Evolutionary conservation across 1,140 invertebrate species (phyloP), one percentile per base, ranked within the genome.

Genomic region (Bilobella aurantiaca): DNA sequence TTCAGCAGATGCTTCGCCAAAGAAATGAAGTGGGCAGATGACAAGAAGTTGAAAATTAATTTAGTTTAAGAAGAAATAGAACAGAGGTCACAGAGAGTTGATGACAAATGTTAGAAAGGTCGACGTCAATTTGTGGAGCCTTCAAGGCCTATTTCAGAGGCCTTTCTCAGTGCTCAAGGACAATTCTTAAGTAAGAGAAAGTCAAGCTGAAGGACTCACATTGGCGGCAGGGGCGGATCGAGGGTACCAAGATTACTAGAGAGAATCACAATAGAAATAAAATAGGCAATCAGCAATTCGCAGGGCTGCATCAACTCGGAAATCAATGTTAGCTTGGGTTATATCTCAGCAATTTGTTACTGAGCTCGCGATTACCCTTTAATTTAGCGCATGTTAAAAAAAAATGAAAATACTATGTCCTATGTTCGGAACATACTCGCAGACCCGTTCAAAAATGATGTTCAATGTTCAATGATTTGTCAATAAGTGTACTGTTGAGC

Each of bases 41-140:
- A n/a, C n/a, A n/a, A n/a, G n/a, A n/a, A n/a, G n/a, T n/a, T n/a
- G n/a, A n/a, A n/a, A n/a, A n/a, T n/a, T n/a, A n/a, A n/a, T n/a
- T n/a, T n/a, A n/a, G n/a, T n/a, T n/a, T n/a, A n/a, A n/a, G n/a
- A n/a, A n/a, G n/a, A n/a, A n/a, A n/a, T n/a, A n/a, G n/a, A n/a
- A n/a, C n/a, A n/a, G n/a, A n/a, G n/a, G 47, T 49, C 23, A 28
- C 29, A 47, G 32, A 21, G 23, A 31, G 49, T 16, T 63, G 29
- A 53, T 61, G 56, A 59, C 47, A 29, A 61, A 49, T 32, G 67
- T 49, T 34, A 68, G 65, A 64, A 42, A 42, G n/a, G 37, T n/a
- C 8, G 37, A 12, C n/a, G 37, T 42, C 8, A 42, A 42, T 12
- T 42, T 42, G n/a, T 42, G 37, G 37, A 42, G 37, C 8, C 8